A percentile compares a stretch with the other conserved stretches of the same genome.
Conservation (phyloP, 2,797 vertebrate genomes). For the Anguilla pacifica region DNA sequence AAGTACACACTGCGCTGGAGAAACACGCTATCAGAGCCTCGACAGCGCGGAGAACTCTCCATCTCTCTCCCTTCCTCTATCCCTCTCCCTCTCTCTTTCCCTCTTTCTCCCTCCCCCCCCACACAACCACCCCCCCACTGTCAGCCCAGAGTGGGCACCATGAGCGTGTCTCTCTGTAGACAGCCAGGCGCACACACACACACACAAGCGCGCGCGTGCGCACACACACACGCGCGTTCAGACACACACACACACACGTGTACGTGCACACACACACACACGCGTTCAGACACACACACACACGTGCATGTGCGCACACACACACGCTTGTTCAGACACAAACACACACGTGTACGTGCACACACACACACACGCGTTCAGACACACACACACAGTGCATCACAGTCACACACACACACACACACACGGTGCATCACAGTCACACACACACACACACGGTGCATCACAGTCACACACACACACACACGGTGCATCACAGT, state of each 20-base stretch:
- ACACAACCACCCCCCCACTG: neutral
- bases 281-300: neutral
- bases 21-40: neutral
- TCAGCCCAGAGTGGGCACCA: neutral
- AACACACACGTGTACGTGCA: no score
- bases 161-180: neutral
- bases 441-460: neutral
- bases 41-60: neutral
- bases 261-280: neutral
- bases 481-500: neutral
- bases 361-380: no score
- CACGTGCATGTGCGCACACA: neutral
- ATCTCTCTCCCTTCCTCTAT: no score
- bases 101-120: no score
- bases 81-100: no score
- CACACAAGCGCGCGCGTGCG: neutral
- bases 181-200: neutral
- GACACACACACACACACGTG: slow-evolving; percentile 12
- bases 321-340: no score
- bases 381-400: no score
- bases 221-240: neutral
- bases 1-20: slow-evolving; percentile 25
- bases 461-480: slow-evolving; percentile 10
- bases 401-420: neutral
- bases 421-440: neutral